These are phyloP conservation scores for Nebria salina DNA, from an alignment of 2,888 invertebrate genomes.

Conservation along the genomic window DNA sequence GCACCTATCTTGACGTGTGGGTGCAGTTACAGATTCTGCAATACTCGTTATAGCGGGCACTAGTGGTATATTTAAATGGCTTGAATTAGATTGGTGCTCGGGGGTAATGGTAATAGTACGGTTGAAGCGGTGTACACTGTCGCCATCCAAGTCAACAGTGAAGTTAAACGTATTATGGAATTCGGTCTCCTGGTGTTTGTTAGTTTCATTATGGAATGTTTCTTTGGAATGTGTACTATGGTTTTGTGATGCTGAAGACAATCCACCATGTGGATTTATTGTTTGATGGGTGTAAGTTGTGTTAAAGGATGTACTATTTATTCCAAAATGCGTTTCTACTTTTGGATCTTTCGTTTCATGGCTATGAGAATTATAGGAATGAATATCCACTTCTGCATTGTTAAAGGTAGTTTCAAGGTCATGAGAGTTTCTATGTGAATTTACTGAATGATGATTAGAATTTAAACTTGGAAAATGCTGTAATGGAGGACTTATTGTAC, in stretches of 20 bases:
- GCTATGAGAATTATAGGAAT: constrained; percentile 5
- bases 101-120: constrained; percentile 16
- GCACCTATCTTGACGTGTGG: constrained; percentile 57
- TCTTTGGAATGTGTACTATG: constrained; percentile 23
- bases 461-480: constrained; percentile 5
- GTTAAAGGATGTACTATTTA: constrained; percentile 16
- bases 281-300: constrained; percentile 25
- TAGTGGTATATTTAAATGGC: constrained; percentile 26
- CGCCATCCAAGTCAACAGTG: constrained; percentile 36
- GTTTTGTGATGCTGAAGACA: constrained; percentile 1
- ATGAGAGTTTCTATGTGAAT: neutral
- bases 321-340: neutral
- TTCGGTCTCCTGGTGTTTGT: constrained; percentile 31
- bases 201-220: constrained; percentile 29
- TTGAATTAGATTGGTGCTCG: constrained; percentile 10
- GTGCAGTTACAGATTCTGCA: constrained; percentile 29
- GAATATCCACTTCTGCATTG: neutral
- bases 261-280: neutral
- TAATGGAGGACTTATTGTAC: constrained; percentile 7
- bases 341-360: neutral
- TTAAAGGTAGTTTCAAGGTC: neutral
- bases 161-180: constrained; percentile 33
- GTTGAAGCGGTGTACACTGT: constrained; percentile 5
- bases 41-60: constrained; percentile 22
- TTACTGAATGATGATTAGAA: neutral